phyloP scores from a whole-genome alignment of 1,140 invertebrate species.

The Potamilus streckersoni region DNA sequence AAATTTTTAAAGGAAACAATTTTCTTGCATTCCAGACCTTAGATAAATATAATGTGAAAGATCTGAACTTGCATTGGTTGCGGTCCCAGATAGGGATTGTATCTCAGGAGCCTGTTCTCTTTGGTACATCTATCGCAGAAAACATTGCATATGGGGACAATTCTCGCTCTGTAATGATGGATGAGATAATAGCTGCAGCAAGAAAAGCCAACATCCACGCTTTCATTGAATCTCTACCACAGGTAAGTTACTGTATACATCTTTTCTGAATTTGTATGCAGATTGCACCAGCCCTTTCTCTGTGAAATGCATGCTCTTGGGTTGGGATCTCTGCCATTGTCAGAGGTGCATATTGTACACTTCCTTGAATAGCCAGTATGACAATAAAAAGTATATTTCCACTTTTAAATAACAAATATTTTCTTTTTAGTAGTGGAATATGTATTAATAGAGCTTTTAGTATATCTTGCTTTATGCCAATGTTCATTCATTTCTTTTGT shows the following conservation, averaged over 20 bases:
- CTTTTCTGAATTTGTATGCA: no score
- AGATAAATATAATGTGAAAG: constrained; percentile 64
- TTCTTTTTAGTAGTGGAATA: neutral
- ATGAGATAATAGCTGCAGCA: constrained; percentile 84
- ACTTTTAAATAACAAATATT: neutral
- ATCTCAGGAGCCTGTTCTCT: constrained; percentile 88
- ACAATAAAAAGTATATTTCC: neutral
- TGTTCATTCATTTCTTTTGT: no score
- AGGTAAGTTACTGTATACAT: constrained; percentile 37
- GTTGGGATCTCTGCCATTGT: neutral
- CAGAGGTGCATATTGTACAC: neutral
- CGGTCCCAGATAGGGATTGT: constrained; percentile 79
- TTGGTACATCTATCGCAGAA: constrained; percentile 86
- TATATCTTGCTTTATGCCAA: no score
- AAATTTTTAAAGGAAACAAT: neutral
- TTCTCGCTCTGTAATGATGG: constrained; percentile 74
- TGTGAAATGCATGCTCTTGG: neutral
- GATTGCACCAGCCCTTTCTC: no score
- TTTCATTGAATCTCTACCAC: constrained; percentile 84
- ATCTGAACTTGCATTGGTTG: constrained; percentile 68
- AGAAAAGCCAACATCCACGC: constrained; percentile 88
- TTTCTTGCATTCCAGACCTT: constrained; percentile 79
- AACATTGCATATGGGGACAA: constrained; percentile 93
- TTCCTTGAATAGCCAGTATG: neutral
- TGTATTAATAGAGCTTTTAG: no score